Evolutionary conservation across 2,888 invertebrate species (phyloP).

Genomic region (Drosophila yooni): DNA sequence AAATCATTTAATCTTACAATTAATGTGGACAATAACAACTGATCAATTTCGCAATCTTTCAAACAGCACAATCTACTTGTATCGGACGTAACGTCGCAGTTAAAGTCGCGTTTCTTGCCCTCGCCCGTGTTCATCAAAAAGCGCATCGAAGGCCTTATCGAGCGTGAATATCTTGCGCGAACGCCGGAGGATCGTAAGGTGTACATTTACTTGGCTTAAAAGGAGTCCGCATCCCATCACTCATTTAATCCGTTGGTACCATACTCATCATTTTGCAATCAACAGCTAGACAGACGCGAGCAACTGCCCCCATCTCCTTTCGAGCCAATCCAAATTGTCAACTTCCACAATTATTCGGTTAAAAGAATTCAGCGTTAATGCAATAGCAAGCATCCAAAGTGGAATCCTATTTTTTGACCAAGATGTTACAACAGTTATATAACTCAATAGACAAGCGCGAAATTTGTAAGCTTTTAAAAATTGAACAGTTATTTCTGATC

Average conservation of each 20-base stretch:
- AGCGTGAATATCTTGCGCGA: conserved; percentile 98
- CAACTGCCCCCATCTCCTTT: conserved; percentile 16
- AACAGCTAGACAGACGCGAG: conserved; percentile 21
- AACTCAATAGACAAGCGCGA: conserved; percentile 52
- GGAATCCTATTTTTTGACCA: conserved; percentile 56
- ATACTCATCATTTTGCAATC: conserved; percentile 32
- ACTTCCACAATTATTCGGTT: conserved; percentile 19
- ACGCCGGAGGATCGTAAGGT: conserved; percentile 98
- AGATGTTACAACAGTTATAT: conserved; percentile 53
- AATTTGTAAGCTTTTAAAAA: conserved; percentile 73
- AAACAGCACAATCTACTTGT: conserved; percentile 95
- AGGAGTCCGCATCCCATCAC: conserved; percentile 17
- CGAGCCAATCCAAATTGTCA: conserved; percentile 12
- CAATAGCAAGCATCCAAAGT: conserved; percentile 32
- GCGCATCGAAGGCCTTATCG: conserved; percentile 99
- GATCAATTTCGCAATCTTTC: conserved; percentile 9
- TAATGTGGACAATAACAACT: background rate
- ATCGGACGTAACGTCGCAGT: conserved; percentile 98
- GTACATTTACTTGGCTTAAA: conserved; percentile 97
- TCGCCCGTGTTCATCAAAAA: conserved; percentile 99
- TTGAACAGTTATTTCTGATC: conserved; percentile 66
- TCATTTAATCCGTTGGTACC: conserved; percentile 29
- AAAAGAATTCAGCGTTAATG: conserved; percentile 22
- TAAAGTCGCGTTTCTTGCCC: conserved; percentile 98
- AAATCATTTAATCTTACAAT: conserved; percentile 67